Conservation (phyloP, 2,113 vertebrate species). For the Manacus vitellinus region DNA sequence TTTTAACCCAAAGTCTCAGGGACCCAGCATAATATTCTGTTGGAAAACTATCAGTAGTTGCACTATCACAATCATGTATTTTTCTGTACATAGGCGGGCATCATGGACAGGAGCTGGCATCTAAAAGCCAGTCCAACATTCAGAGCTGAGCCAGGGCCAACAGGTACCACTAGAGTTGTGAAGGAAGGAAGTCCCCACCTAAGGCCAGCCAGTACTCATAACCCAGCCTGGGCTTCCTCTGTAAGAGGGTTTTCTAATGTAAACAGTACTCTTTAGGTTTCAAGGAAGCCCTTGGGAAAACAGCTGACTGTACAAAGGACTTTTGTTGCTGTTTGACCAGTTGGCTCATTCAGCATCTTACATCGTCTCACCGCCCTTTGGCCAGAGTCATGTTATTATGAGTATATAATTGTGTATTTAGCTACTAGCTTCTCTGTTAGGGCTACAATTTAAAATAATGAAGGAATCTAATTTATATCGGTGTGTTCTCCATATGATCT, state of each 20-base stretch:
- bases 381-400: conserved; percentile 30
- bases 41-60: background rate
- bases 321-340: conserved; percentile 28
- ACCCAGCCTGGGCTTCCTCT: background rate
- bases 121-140: background rate
- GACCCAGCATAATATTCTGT: accelerated
- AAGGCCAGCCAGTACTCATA: background rate
- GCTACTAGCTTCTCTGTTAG: background rate
- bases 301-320: background rate
- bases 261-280: background rate
- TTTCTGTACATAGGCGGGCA: background rate
- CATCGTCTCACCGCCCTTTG: background rate
- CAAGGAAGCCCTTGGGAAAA: background rate
- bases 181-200: background rate
- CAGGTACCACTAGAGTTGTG: background rate
- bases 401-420: conserved; percentile 41
- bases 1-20: background rate
- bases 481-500: background rate
- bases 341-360: background rate
- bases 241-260: background rate
- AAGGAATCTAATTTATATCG: conserved; percentile 20
- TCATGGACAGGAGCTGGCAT: background rate
- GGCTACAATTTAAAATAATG: conserved; percentile 47
- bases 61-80: background rate
- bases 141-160: background rate